Evolutionary conservation across 2,113 vertebrate genomes (phyloP).

Genomic region (Ictidomys tridecemlineatus): DNA sequence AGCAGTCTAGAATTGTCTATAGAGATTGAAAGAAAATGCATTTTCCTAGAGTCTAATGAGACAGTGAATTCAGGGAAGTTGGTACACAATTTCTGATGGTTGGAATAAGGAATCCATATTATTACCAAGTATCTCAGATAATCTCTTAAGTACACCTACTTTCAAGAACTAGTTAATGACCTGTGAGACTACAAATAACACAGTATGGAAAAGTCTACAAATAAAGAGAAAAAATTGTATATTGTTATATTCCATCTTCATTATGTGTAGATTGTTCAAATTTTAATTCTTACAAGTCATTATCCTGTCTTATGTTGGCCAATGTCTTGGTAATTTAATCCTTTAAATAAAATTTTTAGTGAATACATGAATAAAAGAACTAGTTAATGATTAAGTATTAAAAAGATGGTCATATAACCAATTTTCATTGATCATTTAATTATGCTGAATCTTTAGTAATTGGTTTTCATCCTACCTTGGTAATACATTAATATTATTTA

Average conservation of each 20-base stretch:
- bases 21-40: constrained; percentile 14
- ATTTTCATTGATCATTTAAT: background rate
- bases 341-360: too few relatives aligned
- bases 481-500: too few relatives aligned
- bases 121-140: background rate
- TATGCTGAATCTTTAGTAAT: background rate
- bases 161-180: background rate
- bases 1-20: background rate
- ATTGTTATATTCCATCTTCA: too few relatives aligned
- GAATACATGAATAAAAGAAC: too few relatives aligned
- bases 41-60: background rate
- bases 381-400: background rate
- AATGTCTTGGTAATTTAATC: too few relatives aligned
- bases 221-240: too few relatives aligned
- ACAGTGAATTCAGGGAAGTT: background rate
- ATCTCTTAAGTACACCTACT: background rate
- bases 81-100: background rate
- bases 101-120: background rate
- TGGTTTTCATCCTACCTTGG: too few relatives aligned
- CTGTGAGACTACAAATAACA: too few relatives aligned
- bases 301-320: too few relatives aligned
- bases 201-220: too few relatives aligned
- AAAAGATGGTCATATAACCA: background rate
- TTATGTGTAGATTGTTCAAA: too few relatives aligned
- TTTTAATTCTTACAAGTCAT: too few relatives aligned